Percentiles rank a stretch among this genome's conserved stretches.
Evolutionary conservation across 2,797 vertebrate genomes (phyloP).

Genomic region (Acanthornis magna): DNA sequence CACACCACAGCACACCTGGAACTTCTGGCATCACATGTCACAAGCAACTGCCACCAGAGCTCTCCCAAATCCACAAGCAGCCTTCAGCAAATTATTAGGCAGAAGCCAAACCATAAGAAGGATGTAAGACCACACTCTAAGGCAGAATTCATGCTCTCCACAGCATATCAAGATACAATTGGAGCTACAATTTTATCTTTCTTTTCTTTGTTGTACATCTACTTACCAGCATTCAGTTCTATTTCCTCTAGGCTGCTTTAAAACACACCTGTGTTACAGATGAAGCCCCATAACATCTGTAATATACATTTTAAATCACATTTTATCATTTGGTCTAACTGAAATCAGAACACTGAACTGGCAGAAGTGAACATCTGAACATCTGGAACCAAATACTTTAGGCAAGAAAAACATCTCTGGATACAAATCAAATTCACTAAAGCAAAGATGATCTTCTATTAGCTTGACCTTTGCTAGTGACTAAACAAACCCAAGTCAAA

Average conservation of each 20-base stretch:
- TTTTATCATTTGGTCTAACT: neutral
- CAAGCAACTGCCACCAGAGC: neutral
- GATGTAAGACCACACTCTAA: neutral
- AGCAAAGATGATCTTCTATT: neutral
- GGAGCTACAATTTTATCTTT: neutral
- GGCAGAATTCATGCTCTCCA: neutral
- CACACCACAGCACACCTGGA: neutral
- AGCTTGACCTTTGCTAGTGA: neutral
- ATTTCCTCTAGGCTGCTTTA: neutral
- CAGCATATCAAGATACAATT: neutral
- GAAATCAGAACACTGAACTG: neutral
- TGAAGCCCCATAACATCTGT: neutral
- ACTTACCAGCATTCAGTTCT: neutral
- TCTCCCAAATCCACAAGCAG: neutral
- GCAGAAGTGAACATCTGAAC: neutral
- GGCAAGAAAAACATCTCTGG: neutral
- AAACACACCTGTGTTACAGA: neutral
- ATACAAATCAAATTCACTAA: neutral
- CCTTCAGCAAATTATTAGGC: neutral
- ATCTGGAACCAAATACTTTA: slow-evolving; percentile 4
- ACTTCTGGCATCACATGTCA: neutral
- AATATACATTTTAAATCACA: neutral
- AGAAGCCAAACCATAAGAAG: neutral
- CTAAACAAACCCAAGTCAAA: neutral
- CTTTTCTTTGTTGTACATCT: neutral